phyloP scores from a whole-genome alignment of 2,888 invertebrate genomes.

The Pterobdella sp. region DNA sequence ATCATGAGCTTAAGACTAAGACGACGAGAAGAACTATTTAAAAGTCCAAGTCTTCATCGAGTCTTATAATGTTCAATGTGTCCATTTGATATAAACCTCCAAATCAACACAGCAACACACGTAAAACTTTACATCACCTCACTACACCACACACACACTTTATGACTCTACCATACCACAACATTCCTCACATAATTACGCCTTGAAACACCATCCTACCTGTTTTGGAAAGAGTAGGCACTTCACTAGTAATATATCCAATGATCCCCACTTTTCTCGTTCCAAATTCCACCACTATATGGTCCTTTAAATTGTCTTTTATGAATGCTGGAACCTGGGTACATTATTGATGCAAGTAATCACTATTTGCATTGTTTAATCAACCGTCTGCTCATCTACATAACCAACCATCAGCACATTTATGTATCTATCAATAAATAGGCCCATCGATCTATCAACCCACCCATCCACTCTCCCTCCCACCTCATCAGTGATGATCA shows the following conservation, averaged over 20 bases:
- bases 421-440: not conserved
- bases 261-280: conserved; percentile 70
- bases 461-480: not conserved
- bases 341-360: no score
- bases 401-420: no score
- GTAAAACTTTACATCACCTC: not conserved
- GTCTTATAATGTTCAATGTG: no score
- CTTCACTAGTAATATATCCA: conserved; percentile 77
- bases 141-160: not conserved
- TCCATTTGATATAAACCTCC: no score
- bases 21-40: no score
- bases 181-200: not conserved
- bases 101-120: not conserved
- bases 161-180: no score
- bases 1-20: no score
- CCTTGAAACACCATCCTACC: not conserved
- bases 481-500: conserved; percentile 60
- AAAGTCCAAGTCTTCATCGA: no score
- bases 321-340: conserved; percentile 55
- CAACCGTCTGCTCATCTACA: no score
- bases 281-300: conserved; percentile 60
- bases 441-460: not conserved
- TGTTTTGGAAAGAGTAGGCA: conserved; percentile 48
- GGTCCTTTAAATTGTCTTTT: conserved; percentile 58
- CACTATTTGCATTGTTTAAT: no score